A percentile compares a stretch with the other conserved stretches of the same genome.
Conservation (phyloP, 92 coral and sea anemone species). For the Plumapathes pennacea region DNA sequence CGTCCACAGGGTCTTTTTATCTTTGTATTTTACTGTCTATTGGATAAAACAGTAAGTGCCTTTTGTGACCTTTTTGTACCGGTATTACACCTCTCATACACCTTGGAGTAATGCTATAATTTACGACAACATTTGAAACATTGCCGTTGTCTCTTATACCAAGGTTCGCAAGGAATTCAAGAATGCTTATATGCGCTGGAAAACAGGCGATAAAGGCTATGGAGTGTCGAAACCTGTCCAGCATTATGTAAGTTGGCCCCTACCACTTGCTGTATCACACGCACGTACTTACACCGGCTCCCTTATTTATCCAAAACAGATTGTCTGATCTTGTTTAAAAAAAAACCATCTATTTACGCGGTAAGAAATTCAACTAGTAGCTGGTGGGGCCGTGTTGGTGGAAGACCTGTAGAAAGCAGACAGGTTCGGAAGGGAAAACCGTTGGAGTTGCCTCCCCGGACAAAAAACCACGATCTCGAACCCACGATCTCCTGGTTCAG, state of each 20-base stretch:
- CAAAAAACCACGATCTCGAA: too few relatives aligned
- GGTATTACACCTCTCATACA: background rate
- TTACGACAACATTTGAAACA: too few relatives aligned
- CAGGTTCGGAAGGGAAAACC: too few relatives aligned
- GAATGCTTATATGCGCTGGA: slow-evolving; percentile 97
- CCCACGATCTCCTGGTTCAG: too few relatives aligned
- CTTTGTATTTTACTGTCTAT: slow-evolving; percentile 77
- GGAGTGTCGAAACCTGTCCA: slow-evolving; percentile 80
- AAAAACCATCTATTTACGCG: background rate
- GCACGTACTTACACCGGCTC: background rate
- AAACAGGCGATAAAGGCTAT: slow-evolving; percentile 92
- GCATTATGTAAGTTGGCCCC: slow-evolving; percentile 74
- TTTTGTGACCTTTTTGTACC: too few relatives aligned
- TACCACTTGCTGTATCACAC: background rate
- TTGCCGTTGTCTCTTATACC: too few relatives aligned
- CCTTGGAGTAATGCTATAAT: too few relatives aligned
- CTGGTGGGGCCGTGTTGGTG: too few relatives aligned
- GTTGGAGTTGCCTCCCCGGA: too few relatives aligned
- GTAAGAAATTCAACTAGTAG: background rate
- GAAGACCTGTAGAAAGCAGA: too few relatives aligned
- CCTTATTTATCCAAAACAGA: background rate
- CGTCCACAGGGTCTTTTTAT: slow-evolving; percentile 86
- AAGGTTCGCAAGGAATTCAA: slow-evolving; percentile 93
- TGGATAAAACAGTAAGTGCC: slow-evolving; percentile 86
- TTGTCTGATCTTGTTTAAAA: background rate